These are phyloP conservation scores for Andinoacara biseriatus DNA, from an alignment of 2,113 vertebrate species.

Conservation along the genomic window DNA sequence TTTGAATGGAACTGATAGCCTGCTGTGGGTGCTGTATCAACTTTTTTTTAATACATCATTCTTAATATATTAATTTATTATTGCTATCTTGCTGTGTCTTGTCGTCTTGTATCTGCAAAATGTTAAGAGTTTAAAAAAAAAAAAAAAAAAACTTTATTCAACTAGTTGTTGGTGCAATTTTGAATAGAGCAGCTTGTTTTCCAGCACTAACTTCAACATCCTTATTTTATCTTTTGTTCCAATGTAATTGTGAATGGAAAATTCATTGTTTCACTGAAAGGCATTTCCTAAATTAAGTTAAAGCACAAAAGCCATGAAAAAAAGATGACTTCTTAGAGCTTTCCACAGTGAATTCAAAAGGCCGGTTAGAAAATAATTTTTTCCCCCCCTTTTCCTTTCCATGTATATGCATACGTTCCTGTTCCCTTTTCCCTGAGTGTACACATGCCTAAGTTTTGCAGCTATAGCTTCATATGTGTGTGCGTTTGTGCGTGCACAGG, in stretches of 20 bases:
- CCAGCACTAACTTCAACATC: not conserved
- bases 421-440: constrained; percentile 8
- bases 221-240: not conserved
- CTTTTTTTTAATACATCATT: not conserved
- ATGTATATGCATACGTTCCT: not conserved
- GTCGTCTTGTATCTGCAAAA: not conserved
- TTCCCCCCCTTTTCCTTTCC: not conserved
- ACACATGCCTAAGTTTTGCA: constrained; percentile 22
- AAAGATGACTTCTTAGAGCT: not conserved
- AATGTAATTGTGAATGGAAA: not conserved
- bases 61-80: not conserved
- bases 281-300: not conserved
- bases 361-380: too few relatives aligned
- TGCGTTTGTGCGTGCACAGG: constrained; percentile 31
- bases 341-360: not conserved
- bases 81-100: not conserved
- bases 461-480: not conserved
- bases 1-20: not conserved
- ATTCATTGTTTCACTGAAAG: not conserved
- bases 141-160: not conserved
- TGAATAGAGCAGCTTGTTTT: not conserved
- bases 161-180: not conserved
- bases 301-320: not conserved
- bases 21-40: not conserved
- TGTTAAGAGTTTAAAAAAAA: not conserved